A percentile compares a stretch with the other conserved stretches of the same genome.
These are phyloP conservation scores for Erpobdella octoculata DNA, from an alignment of 2,888 invertebrate genomes.

Conservation along the genomic window DNA sequence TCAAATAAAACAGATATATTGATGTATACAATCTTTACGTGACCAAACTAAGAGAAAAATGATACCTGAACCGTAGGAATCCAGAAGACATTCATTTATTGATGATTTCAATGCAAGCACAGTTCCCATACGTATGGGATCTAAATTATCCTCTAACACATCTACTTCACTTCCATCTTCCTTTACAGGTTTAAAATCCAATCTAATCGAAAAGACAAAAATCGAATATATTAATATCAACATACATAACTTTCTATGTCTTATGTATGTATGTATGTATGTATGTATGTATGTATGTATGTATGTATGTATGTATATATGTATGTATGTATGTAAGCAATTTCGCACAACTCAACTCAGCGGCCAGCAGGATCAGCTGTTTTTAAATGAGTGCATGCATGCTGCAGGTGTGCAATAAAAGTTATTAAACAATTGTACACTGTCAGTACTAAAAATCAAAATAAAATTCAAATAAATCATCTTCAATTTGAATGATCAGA, in stretches of 20 bases:
- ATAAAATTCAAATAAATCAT: background rate
- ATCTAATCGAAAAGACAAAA: background rate
- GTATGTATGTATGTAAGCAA: too few species aligned
- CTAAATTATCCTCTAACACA: constrained; percentile 32
- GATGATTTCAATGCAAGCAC: constrained; percentile 67
- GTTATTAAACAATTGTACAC: too few species aligned
- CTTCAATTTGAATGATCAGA: too few species aligned
- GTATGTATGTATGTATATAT: too few species aligned
- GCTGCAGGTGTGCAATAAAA: too few species aligned
- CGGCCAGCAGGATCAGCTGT: too few species aligned
- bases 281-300: too few species aligned
- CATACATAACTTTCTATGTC: too few species aligned
- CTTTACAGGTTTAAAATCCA: constrained; percentile 15
- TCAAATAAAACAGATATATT: background rate
- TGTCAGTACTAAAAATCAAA: background rate
- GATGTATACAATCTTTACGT: background rate
- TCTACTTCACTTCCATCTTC: constrained; percentile 26
- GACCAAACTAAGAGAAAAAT: background rate
- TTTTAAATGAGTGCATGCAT: too few species aligned
- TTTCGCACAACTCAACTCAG: too few species aligned
- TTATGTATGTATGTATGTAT: too few species aligned
- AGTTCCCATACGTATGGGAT: background rate
- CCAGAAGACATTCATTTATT: constrained; percentile 52
- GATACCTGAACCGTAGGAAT: background rate
- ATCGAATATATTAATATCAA: too few species aligned